Percentiles rank a stretch among this genome's conserved stretches.
Conservation (phyloP, 2,797 vertebrate genomes). For the Semotilus atromaculatus region DNA sequence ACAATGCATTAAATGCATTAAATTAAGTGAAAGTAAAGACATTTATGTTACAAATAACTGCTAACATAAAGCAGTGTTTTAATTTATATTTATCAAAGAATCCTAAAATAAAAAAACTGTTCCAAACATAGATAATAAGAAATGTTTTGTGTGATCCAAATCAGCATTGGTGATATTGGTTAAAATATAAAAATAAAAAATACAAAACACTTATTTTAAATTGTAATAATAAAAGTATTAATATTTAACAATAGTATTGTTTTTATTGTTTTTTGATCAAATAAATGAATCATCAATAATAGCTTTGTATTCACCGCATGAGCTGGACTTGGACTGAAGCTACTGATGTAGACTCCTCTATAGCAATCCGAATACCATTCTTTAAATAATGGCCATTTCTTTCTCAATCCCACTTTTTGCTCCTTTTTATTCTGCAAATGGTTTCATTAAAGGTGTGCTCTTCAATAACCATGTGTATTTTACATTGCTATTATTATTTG, state of each 20-base stretch:
- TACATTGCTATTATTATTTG: slow-evolving; percentile 18
- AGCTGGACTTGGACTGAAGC: not conserved
- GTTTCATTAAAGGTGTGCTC: slow-evolving; percentile 2
- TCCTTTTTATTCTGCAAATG: not conserved
- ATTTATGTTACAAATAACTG: not conserved
- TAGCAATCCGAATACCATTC: not conserved
- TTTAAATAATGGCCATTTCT: not conserved
- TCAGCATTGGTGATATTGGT: not conserved
- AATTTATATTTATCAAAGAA: not conserved
- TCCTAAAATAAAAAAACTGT: not conserved
- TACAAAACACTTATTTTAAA: not conserved
- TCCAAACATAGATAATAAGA: not conserved
- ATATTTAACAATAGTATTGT: not conserved
- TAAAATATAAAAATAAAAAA: not conserved
- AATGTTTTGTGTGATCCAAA: not conserved
- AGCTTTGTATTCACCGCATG: not conserved
- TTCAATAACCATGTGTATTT: not conserved
- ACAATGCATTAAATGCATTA: not conserved
- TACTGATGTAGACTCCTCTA: not conserved
- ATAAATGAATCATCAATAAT: not conserved
- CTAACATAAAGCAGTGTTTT: too few species aligned
- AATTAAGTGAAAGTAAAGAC: not conserved
- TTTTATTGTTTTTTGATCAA: not conserved
- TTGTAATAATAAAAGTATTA: not conserved
- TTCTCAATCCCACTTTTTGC: not conserved